A percentile compares a stretch with the other conserved stretches of the same genome.
Evolutionary conservation across 2,113 vertebrate species (phyloP).

Genomic region (Urocitellus parryii): DNA sequence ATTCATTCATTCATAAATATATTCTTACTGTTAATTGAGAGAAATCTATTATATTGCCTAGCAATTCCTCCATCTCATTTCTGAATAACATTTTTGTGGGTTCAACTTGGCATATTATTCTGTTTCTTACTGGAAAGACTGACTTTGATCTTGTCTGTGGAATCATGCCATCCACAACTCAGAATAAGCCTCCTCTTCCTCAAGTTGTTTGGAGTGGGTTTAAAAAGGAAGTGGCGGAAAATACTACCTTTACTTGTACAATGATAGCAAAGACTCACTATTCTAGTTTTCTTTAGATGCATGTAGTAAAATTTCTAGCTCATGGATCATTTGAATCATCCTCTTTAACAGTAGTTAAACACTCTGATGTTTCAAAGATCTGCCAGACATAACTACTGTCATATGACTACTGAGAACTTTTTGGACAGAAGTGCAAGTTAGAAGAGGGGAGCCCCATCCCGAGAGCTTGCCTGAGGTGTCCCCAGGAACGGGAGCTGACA

Average conservation of each 20-base stretch:
- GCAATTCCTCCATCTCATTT: not conserved
- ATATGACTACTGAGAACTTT: not conserved
- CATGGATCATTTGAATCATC: not conserved
- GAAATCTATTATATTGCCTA: not conserved
- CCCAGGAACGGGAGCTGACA: slow-evolving; percentile 30
- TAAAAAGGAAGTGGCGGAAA: not conserved
- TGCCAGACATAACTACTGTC: slow-evolving; percentile 19
- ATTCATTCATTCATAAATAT: not conserved
- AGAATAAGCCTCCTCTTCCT: not conserved
- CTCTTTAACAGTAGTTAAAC: slow-evolving; percentile 13
- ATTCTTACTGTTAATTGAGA: not conserved
- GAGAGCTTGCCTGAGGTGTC: not conserved
- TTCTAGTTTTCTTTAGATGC: not conserved
- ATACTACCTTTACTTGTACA: not conserved
- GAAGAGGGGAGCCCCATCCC: not conserved
- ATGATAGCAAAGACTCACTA: not conserved
- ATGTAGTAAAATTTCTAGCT: slow-evolving; percentile 36
- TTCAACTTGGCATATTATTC: not conserved
- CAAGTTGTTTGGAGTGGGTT: not conserved
- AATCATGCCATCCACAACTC: not conserved
- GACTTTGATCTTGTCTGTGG: not conserved
- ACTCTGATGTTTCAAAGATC: not conserved
- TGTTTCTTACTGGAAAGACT: not conserved
- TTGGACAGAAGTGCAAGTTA: not conserved
- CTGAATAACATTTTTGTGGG: not conserved